Conservation (phyloP, 2,797 vertebrate species). For the Rhinichthys osculus region DNA sequence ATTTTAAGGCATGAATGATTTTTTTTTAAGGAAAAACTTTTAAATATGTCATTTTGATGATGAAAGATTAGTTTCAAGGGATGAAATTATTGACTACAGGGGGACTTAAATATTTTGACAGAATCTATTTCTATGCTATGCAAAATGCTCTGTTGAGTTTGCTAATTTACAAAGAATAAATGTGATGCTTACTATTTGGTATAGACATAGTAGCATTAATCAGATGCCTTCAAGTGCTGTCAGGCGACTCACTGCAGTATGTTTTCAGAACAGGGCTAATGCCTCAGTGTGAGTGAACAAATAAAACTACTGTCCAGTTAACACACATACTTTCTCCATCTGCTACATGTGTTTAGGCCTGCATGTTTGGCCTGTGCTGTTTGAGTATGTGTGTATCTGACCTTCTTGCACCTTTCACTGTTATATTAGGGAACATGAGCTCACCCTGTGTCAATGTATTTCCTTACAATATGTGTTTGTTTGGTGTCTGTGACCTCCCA, state of each 20-base stretch:
- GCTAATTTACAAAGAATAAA: background rate
- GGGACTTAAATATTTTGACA: background rate
- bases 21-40: no score
- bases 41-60: no score
- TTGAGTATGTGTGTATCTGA: conserved; percentile 37
- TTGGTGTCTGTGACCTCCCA: conserved; percentile 29
- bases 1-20: no score
- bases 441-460: conserved; percentile 32
- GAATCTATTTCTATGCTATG: background rate
- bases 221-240: background rate
- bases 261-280: background rate
- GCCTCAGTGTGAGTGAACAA: conserved; percentile 35
- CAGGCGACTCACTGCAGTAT: no score
- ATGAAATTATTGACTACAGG: no score
- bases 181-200: background rate
- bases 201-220: background rate
- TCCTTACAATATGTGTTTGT: conserved; percentile 42
- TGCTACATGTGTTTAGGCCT: conserved; percentile 53
- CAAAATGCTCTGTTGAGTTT: background rate
- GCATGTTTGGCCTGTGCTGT: conserved; percentile 32
- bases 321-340: conserved; percentile 62
- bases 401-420: conserved; percentile 20
- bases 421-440: conserved; percentile 50
- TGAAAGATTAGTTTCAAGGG: no score
- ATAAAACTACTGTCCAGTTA: conserved; percentile 54